Base-by-base conservation (phyloP, 1,140 invertebrate species). In the Ceratosolen solmsi region DNA sequence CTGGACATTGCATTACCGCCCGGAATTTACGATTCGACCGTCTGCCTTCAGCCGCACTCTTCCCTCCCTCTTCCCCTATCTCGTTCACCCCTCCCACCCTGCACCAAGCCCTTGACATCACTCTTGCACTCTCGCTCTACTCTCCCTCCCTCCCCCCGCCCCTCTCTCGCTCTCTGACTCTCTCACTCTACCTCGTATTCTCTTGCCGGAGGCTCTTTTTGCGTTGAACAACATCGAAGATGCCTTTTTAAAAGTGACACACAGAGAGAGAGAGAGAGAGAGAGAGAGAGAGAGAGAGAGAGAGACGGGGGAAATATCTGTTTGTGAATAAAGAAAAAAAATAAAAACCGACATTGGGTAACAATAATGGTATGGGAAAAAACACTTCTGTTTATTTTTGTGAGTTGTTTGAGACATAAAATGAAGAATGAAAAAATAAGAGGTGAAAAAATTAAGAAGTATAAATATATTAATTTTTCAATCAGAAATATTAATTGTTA, bases 1-100 rank as follows among this genome's bases (percentile, higher is more conserved):
- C 63, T 85, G 87, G 90, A 90, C 90, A 86, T 90, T 90, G 86
- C 88, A 90, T 91, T 91, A 89, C 87, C 86, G 86, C 65, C 27
- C 83, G 87, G 89, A 90, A 91, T 91, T 91, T 90, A 90, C 90
- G 89, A 89, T 90, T 90, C 86, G 87, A 85, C 77, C 87, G 87
- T 88, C 63, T 68, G 27, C 63, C 0, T 22, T 8, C 33, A 38
- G 2, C 63, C n/a, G 33, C 30, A n/a, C 30, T 68, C 27, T 5
- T 38, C 20, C 22, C 63, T 36, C 30, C 20, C 30, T 36, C 30
- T 63, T 46, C 13, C 13, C 41, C 5, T n/a, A n/a, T n/a, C 33
- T 38, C 33, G 8, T 33, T 22, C 63, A 46, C 60, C 38, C 20
- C 58, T 11, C 22, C 9, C 36, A 30, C 60, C 49, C 63, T 25